Base-by-base conservation (phyloP, 2,888 invertebrate genomes). In the Dioctria linearis region DNA sequence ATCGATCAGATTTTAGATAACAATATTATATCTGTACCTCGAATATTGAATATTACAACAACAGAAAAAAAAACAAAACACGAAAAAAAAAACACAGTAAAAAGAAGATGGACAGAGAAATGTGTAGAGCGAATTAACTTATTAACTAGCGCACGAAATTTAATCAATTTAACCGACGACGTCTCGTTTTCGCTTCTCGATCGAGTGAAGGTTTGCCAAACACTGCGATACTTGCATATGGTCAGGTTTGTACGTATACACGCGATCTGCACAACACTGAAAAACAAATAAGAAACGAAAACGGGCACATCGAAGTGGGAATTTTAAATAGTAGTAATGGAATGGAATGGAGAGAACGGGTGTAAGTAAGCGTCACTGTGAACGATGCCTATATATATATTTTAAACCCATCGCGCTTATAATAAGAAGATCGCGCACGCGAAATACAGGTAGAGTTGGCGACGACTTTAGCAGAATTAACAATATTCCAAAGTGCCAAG, bases 131-230 rank as follows among this genome's bases (percentile, higher is more conserved):
- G 66, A 42, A 42, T 51, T 25, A 13, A 49, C 11, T 76, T 57
- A 76, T 49, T 76, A 76, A 61, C 46, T 51, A 71, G 49, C 61
- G 42, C 76, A 63, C 63, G 76, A 76, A 63, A 76, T 25, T 25
- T 25, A 25, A 25, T 76, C 76, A 49, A 46, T 63, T 40, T 46
- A 43, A 76, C 61, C 42, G 57, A 61, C 73, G 57, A 54, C 63
- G 76, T 57, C 59, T 65, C 37, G 37, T 51, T 79, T 69, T 69
- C 67, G 54, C 79, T 67, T 69, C 57, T 67, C 46, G 59, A 67
- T 79, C 67, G 25, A 79, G 67, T 79, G 79, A 79, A 79, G 79
- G 79, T 79, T 79, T 79, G 79, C 67, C 59, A 79, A 79, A 79
- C 67, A 79, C 79, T 79, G 25, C 25, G 79, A 67, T 13, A 78